Evolutionary conservation across 2,888 invertebrate genomes (phyloP).

Genomic region (Pandemis cinnamomeana): DNA sequence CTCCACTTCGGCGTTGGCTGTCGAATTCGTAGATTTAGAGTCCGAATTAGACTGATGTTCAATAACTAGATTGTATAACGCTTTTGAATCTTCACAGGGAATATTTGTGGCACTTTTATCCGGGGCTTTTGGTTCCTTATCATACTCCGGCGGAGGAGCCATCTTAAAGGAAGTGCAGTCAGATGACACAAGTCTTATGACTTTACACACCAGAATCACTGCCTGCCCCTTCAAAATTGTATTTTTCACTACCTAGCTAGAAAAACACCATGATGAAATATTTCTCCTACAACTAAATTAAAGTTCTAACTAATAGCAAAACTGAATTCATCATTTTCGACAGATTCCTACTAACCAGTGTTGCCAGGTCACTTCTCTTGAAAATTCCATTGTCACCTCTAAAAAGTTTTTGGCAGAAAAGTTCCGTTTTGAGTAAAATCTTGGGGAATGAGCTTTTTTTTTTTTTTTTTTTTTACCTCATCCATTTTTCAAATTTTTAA

Average conservation of each 20-base stretch:
- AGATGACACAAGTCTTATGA: slow-evolving; percentile 85
- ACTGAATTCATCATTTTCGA: slow-evolving; percentile 78
- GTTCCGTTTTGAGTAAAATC: too few relatives aligned
- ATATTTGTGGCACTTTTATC: slow-evolving; percentile 85
- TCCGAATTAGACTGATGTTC: slow-evolving; percentile 76
- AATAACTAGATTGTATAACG: slow-evolving; percentile 70
- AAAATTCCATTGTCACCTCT: too few relatives aligned
- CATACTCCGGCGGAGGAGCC: slow-evolving; percentile 92
- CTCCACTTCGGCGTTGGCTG: slow-evolving; percentile 71
- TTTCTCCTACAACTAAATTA: slow-evolving; percentile 68
- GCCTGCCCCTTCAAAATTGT: slow-evolving; percentile 62
- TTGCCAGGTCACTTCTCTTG: too few relatives aligned
- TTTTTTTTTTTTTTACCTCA: too few relatives aligned
- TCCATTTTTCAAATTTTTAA: too few relatives aligned
- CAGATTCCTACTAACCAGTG: slow-evolving; percentile 75
- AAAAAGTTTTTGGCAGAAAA: too few relatives aligned
- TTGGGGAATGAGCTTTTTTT: too few relatives aligned
- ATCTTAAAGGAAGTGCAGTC: slow-evolving; percentile 87
- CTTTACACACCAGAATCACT: slow-evolving; percentile 78
- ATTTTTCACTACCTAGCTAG: slow-evolving; percentile 67
- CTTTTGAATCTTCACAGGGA: slow-evolving; percentile 78
- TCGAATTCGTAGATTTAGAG: slow-evolving; percentile 66
- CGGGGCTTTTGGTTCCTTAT: slow-evolving; percentile 90
- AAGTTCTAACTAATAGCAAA: slow-evolving; percentile 74
- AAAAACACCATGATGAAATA: slow-evolving; percentile 69